Percentiles rank a stretch among this genome's conserved stretches.
These are phyloP conservation scores for Lobophora halterata DNA, from an alignment of 2,888 invertebrate species.

Conservation along the genomic window DNA sequence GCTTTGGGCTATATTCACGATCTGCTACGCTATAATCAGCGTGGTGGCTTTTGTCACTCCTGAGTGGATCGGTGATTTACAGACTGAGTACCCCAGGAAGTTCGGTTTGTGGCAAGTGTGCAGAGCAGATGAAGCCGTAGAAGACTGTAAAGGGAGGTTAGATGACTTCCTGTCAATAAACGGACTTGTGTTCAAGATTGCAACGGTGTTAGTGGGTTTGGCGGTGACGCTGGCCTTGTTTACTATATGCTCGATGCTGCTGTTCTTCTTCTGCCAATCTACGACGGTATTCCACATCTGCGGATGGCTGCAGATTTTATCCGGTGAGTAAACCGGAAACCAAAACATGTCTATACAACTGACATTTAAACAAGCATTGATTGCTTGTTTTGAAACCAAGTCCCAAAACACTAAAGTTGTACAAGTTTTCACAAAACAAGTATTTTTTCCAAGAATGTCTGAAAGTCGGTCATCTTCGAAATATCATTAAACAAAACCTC, in stretches of 20 bases:
- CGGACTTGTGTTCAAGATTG: conserved; percentile 91
- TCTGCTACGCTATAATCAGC: conserved; percentile 97
- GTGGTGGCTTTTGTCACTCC: conserved; percentile 97
- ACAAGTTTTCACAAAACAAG: background rate
- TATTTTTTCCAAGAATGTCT: background rate
- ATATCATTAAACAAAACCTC: conserved; percentile 7
- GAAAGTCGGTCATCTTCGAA: conserved; percentile 13
- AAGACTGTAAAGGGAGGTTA: conserved; percentile 91
- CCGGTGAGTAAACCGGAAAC: conserved; percentile 85
- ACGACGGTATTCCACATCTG: conserved; percentile 95
- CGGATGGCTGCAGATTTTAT: conserved; percentile 97
- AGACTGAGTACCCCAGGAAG: conserved; percentile 93
- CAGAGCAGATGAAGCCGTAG: conserved; percentile 86
- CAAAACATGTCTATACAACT: too few species aligned
- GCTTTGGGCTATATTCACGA: conserved; percentile 98
- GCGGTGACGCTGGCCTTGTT: conserved; percentile 92
- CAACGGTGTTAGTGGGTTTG: conserved; percentile 93
- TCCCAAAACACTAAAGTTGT: background rate
- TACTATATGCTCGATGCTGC: conserved; percentile 92
- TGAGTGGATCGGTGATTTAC: conserved; percentile 93
- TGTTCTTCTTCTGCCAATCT: conserved; percentile 96
- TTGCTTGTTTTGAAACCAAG: too few species aligned
- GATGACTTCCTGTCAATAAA: conserved; percentile 91
- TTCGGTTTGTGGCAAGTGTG: conserved; percentile 97
- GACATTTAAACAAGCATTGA: too few species aligned